A percentile compares a stretch with the other conserved stretches of the same genome.
phyloP scores from a whole-genome alignment of 2,888 invertebrate genomes.

The Ametastegia equiseti region DNA sequence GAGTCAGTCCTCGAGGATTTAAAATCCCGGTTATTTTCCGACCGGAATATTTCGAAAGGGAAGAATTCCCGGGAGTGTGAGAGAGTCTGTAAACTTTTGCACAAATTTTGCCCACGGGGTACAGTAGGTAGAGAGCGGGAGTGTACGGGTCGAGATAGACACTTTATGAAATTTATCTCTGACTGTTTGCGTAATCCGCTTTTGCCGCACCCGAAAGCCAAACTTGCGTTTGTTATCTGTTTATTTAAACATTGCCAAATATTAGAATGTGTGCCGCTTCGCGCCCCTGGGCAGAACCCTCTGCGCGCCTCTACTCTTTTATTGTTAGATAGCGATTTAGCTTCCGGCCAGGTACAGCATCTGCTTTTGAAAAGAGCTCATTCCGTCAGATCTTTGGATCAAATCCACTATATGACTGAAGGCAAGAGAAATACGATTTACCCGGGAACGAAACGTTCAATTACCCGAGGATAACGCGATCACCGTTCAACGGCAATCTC shows the following conservation, averaged over 20 bases:
- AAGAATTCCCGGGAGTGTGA: not conserved
- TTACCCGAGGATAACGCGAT: constrained; percentile 70
- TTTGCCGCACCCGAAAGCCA: constrained; percentile 5
- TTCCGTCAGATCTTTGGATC: not conserved
- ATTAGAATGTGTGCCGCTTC: not conserved
- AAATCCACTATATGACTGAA: not conserved
- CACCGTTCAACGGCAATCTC: constrained; percentile 59
- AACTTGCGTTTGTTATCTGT: constrained; percentile 22
- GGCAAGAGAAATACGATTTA: not conserved
- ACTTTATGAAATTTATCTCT: constrained; percentile 38
- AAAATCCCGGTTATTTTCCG: constrained; percentile 4
- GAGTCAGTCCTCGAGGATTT: not conserved
- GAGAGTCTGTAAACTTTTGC: constrained; percentile 32
- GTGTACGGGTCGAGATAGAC: constrained; percentile 7
- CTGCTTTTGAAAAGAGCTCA: not conserved
- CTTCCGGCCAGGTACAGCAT: not conserved
- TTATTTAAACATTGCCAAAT: constrained; percentile 30
- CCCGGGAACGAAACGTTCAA: constrained; percentile 61
- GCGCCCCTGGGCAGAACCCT: not conserved
- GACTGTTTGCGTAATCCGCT: constrained; percentile 36
- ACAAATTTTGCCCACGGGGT: constrained; percentile 3
- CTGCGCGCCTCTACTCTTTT: not conserved
- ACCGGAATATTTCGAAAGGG: constrained; percentile 20
- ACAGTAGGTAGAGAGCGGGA: not conserved
- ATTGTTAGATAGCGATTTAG: constrained; percentile 1